phyloP scores from a whole-genome alignment of 2,888 invertebrate species.

The Ornithoptera alexandrae region DNA sequence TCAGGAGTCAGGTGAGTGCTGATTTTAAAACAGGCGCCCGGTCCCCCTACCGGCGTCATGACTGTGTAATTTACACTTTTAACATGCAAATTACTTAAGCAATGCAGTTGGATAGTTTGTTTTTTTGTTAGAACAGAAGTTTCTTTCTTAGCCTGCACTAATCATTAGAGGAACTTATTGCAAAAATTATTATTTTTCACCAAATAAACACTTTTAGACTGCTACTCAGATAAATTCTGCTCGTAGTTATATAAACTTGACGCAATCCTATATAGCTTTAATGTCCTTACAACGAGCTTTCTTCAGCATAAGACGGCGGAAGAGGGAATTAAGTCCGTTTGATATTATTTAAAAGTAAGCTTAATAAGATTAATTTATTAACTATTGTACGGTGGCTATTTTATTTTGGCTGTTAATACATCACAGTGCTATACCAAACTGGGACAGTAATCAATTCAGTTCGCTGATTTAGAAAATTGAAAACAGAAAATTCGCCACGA shows the following conservation, averaged over 20 bases:
- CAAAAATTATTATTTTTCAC: no score
- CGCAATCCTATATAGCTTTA: no score
- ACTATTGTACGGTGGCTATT: background rate
- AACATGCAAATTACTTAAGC: constrained; percentile 22
- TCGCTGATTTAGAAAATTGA: constrained; percentile 47
- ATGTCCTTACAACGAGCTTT: no score
- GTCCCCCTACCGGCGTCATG: constrained; percentile 14
- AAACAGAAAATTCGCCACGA: constrained; percentile 42
- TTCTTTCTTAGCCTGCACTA: no score
- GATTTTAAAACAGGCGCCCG: constrained; percentile 25
- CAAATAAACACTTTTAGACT: no score
- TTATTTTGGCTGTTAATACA: constrained; percentile 4
- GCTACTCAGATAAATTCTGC: no score
- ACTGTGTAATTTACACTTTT: constrained; percentile 23
- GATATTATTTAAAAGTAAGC: no score
- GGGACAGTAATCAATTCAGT: constrained; percentile 40
- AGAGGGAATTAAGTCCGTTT: no score
- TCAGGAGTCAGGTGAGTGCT: constrained; percentile 23
- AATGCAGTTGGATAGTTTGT: constrained; percentile 5
- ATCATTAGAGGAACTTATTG: no score
- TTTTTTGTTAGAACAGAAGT: background rate
- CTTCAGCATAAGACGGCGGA: no score
- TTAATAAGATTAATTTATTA: constrained; percentile 8
- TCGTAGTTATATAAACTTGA: no score
- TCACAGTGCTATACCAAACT: constrained; percentile 18